Evolutionary conservation across 2,888 invertebrate genomes (phyloP), one percentile per base, ranked within the genome.

Genomic region (Napeogenes sylphis): DNA sequence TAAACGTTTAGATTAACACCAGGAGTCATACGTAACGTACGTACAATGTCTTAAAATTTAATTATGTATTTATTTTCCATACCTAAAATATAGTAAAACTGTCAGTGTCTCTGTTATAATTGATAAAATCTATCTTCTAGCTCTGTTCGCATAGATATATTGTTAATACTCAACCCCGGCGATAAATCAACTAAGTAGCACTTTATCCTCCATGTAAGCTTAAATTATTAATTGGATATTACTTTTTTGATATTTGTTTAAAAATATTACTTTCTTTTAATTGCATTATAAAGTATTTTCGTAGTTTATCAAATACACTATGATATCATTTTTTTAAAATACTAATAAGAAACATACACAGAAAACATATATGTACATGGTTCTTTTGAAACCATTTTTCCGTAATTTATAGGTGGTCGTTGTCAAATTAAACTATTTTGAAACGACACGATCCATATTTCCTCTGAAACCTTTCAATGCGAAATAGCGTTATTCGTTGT

Each of bases 401-500:
- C 10, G 8, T 42, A 10, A 3, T 8, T 51, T 59, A 45, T 55
- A 54, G 46, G 55, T 56, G 32, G 61, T 61, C 61, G 55, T 56
- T 54, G 63, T 63, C 63, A 62, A 66, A 63, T 63, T 66, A 66
- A 66, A 64, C 62, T 46, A 61, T 45, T 55, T 45, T 45, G 62
- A 60, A 64, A 63, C 59, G 60, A 63, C 55, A 63, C 57, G 59
- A 66, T 61, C 62, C 60, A 63, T 60, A 64, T 64, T 59, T 59
- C 64, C 63, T 58, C 62, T 55, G 38, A 62, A 66, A 66, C 64
- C 62, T 69, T 70, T 71, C 71, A 65, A 65, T 71, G 67, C 68
- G 77, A 78, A 77, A 75, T 74, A 59, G 70, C 71, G 83, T 83
- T 84, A 79, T 85, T 84, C 82, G 79, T 78, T 78, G 75, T 78